Conservation (phyloP, 1,140 invertebrate genomes). For the Dendroctonus ponderosae region DNA sequence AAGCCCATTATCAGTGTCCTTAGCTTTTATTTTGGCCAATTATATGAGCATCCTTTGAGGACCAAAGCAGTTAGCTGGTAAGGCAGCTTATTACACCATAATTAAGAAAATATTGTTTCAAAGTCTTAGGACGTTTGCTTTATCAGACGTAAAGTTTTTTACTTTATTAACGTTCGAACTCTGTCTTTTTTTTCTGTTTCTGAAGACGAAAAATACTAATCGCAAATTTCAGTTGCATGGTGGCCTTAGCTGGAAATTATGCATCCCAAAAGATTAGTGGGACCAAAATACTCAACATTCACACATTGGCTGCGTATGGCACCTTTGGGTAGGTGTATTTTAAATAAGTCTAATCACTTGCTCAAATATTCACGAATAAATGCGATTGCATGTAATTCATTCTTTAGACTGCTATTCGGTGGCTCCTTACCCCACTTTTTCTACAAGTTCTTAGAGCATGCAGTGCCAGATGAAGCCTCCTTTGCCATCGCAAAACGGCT, state of each 20-base stretch:
- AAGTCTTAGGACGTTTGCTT: no score
- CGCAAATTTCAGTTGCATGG: conserved; percentile 55
- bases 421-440: conserved; percentile 72
- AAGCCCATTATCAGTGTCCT: conserved; percentile 66
- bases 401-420: conserved; percentile 63
- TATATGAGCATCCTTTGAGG: conserved; percentile 68
- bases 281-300: conserved; percentile 58
- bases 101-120: no score
- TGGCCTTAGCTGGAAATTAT: conserved; percentile 64
- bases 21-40: conserved; percentile 65
- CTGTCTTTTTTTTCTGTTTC: no score
- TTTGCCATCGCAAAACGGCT: conserved; percentile 58
- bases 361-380: no score
- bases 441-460: conserved; percentile 59
- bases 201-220: no score
- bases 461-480: conserved; percentile 57
- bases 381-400: conserved; percentile 24
- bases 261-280: conserved; percentile 66
- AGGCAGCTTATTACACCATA: conserved; percentile 29
- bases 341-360: neutral
- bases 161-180: neutral
- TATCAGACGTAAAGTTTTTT: no score
- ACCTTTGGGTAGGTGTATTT: conserved; percentile 62
- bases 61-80: conserved; percentile 74
- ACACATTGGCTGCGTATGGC: conserved; percentile 66